Conservation (phyloP, 30 jellyfish, hydroid and myxozoan genomes). For the Phacellophora camtschatica region DNA sequence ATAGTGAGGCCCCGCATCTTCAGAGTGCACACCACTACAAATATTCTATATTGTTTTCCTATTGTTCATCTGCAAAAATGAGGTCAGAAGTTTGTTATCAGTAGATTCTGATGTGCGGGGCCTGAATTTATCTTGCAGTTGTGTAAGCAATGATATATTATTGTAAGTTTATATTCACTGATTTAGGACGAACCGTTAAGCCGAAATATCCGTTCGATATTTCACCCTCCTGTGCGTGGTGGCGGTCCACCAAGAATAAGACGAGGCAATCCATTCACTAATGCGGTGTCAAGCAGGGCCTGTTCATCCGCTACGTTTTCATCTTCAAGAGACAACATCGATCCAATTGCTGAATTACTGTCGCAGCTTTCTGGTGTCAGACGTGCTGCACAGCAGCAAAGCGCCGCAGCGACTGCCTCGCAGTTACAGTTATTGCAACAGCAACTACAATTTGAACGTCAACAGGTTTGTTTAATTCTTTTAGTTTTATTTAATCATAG, state of each 20-base stretch:
- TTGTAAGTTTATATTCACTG: too few species aligned
- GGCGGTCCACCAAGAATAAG: constrained; percentile 92
- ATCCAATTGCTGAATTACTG: constrained; percentile 95
- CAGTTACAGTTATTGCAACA: constrained; percentile 95
- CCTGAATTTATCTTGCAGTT: too few species aligned
- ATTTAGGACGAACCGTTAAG: constrained; percentile 96
- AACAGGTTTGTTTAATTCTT: constrained; percentile 63
- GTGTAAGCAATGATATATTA: too few species aligned
- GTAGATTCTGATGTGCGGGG: too few species aligned
- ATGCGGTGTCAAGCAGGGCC: constrained; percentile 57
- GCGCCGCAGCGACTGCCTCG: constrained; percentile 91
- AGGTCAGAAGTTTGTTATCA: too few species aligned
- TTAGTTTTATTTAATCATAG: background rate
- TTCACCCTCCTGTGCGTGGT: constrained; percentile 92
- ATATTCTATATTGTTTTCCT: too few species aligned
- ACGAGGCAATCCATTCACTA: constrained; percentile 70
- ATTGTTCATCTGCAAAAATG: too few species aligned
- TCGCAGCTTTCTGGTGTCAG: constrained; percentile 98
- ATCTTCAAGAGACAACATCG: constrained; percentile 90
- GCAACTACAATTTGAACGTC: constrained; percentile 94
- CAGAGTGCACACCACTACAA: too few species aligned
- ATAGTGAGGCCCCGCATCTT: too few species aligned
- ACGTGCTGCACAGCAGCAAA: constrained; percentile 97
- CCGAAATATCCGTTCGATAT: constrained; percentile 88
- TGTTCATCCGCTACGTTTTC: constrained; percentile 81